A percentile compares a stretch with the other conserved stretches of the same genome.
Conservation (phyloP, 2,888 invertebrate species). For the Stratiomys singularior region DNA sequence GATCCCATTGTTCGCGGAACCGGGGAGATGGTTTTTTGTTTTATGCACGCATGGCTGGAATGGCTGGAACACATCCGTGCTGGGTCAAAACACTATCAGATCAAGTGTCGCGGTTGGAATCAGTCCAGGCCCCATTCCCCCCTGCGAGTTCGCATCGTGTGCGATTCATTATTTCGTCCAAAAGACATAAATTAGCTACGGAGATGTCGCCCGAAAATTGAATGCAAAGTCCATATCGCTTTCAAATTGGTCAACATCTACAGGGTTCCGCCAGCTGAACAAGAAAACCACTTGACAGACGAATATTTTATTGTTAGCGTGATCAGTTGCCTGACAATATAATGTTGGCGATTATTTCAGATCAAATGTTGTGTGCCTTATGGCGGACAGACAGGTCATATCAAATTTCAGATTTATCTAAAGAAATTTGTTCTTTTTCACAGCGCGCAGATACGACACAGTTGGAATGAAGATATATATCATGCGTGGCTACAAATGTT, state of each 20-base stretch:
- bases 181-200: conserved; percentile 32
- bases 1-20: background rate
- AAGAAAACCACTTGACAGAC: conserved; percentile 26
- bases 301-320: conserved; percentile 26
- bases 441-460: background rate
- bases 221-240: conserved; percentile 27
- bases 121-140: background rate
- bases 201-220: conserved; percentile 30
- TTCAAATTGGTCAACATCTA: background rate
- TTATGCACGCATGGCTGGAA: too few relatives aligned
- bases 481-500: background rate
- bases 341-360: conserved; percentile 47
- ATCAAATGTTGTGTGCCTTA: conserved; percentile 42
- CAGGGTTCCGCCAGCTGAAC: conserved; percentile 21
- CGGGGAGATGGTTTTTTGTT: too few relatives aligned
- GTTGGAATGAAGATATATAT: conserved; percentile 22
- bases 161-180: conserved; percentile 27
- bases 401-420: conserved; percentile 45
- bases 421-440: conserved; percentile 16
- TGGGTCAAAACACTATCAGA: conserved; percentile 18
- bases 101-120: conserved; percentile 22
- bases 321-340: conserved; percentile 38
- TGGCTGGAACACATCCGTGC: background rate
- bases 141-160: conserved; percentile 2
- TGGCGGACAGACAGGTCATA: conserved; percentile 31